Percentiles rank a stretch among this genome's conserved stretches.
Evolutionary conservation across 2,888 invertebrate species (phyloP).

Genomic region (Scaptomyza polygonia): DNA sequence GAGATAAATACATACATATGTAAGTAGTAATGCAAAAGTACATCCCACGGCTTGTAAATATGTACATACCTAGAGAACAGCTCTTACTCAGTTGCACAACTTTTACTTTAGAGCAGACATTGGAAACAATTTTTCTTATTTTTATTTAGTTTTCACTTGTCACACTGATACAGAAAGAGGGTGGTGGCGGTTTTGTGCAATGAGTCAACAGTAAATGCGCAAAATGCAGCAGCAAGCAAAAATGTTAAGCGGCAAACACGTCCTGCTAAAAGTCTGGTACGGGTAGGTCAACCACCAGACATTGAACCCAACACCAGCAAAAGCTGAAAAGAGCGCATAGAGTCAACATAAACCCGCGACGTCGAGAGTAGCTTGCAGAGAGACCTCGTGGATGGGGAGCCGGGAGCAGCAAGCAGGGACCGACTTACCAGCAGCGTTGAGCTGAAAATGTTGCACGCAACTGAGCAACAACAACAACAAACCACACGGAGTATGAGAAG

Average conservation of each 20-base stretch:
- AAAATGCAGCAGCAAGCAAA: constrained; percentile 28
- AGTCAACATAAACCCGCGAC: constrained; percentile 42
- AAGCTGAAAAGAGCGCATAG: constrained; percentile 27
- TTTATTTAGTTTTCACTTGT: constrained; percentile 69
- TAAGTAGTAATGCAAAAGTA: too few species aligned
- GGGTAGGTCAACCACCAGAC: constrained; percentile 83
- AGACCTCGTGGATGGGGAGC: constrained; percentile 11
- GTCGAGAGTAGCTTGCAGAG: constrained; percentile 16
- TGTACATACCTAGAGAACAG: not conserved
- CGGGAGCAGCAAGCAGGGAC: constrained; percentile 7
- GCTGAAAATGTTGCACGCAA: constrained; percentile 49
- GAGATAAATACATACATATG: not conserved
- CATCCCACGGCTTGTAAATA: too few species aligned
- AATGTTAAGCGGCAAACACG: constrained; percentile 36
- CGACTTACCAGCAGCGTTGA: constrained; percentile 21
- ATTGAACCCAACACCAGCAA: constrained; percentile 72
- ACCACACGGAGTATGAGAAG: constrained; percentile 14
- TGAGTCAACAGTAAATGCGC: constrained; percentile 65
- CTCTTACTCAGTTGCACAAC: constrained; percentile 56
- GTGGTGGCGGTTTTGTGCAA: constrained; percentile 24
- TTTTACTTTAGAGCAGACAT: constrained; percentile 62
- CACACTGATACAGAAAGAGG: constrained; percentile 40
- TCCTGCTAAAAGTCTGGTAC: constrained; percentile 66
- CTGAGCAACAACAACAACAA: constrained; percentile 4
- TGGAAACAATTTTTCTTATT: constrained; percentile 27